Percentiles rank a stretch among this genome's conserved stretches.
These are phyloP conservation scores for Microplitis demolitor DNA, from an alignment of 1,140 invertebrate genomes.

Conservation along the genomic window DNA sequence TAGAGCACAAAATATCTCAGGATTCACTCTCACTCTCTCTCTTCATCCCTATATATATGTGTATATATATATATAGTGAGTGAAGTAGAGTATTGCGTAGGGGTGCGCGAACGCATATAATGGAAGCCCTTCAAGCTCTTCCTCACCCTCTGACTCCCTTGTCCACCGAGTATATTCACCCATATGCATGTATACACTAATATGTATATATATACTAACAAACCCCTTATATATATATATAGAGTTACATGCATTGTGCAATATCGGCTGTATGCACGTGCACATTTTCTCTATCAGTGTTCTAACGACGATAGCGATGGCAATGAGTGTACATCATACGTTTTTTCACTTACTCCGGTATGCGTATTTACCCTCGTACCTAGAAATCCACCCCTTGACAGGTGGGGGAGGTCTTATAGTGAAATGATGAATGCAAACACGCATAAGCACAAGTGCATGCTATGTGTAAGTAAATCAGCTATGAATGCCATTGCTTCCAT, in stretches of 20 bases:
- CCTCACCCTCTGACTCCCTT: constrained; percentile 19
- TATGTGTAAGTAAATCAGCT: background rate
- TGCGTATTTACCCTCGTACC: constrained; percentile 43
- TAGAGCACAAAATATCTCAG: constrained; percentile 29
- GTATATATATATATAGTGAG: too few relatives aligned
- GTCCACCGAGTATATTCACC: background rate
- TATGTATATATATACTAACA: background rate
- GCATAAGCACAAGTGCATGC: constrained; percentile 44
- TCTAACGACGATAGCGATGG: background rate
- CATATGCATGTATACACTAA: background rate
- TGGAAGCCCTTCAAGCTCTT: constrained; percentile 56
- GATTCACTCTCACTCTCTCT: constrained; percentile 21
- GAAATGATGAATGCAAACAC: constrained; percentile 50
- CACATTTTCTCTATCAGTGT: background rate
- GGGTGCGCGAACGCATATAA: constrained; percentile 48
- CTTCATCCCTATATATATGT: too few relatives aligned
- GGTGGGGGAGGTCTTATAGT: constrained; percentile 43
- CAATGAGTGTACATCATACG: background rate
- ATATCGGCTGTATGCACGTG: constrained; percentile 18
- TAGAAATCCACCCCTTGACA: constrained; percentile 49
- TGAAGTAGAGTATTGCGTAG: constrained; percentile 6
- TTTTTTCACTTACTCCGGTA: constrained; percentile 1
- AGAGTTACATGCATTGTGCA: constrained; percentile 40
- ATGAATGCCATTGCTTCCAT: background rate
- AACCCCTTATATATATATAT: constrained; percentile 23